Percentiles rank a stretch among this genome's conserved stretches.
Conservation (phyloP, 2,888 invertebrate genomes). For the Galerucella nymphaeae region DNA sequence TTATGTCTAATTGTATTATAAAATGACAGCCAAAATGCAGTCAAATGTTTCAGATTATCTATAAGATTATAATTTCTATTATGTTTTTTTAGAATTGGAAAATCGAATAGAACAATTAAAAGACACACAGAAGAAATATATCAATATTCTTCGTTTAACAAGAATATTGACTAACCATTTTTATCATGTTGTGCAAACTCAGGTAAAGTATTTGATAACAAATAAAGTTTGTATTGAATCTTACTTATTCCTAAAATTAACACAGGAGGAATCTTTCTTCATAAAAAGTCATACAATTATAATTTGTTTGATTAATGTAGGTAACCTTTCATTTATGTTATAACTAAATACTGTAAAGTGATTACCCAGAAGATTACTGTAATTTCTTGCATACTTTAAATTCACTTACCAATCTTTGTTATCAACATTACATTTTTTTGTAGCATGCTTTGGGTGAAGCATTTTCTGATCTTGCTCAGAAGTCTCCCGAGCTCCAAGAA, state of each 20-base stretch:
- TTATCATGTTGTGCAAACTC: conserved; percentile 86
- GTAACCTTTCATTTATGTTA: too few relatives aligned
- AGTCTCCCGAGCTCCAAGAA: conserved; percentile 94
- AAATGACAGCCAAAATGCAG: too few relatives aligned
- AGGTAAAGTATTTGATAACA: conserved; percentile 61
- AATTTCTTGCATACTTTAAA: background rate
- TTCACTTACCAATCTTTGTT: background rate
- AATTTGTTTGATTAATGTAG: too few relatives aligned
- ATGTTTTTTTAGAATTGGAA: conserved; percentile 80
- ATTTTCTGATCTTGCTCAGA: conserved; percentile 95
- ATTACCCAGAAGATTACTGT: too few relatives aligned
- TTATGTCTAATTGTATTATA: too few relatives aligned
- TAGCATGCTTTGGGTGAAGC: conserved; percentile 91
- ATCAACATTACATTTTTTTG: conserved; percentile 39
- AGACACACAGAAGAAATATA: conserved; percentile 94
- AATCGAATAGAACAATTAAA: conserved; percentile 91
- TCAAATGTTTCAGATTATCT: background rate
- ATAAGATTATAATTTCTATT: background rate
- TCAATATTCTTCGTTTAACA: conserved; percentile 86
- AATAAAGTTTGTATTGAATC: background rate
- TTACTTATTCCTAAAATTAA: too few relatives aligned
- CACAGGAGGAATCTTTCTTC: too few relatives aligned
- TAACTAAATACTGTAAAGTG: too few relatives aligned
- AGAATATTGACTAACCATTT: conserved; percentile 89
- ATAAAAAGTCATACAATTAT: too few relatives aligned